Evolutionary conservation across 1,140 invertebrate genomes (phyloP).

Genomic region (Stegodyphus dumicola): DNA sequence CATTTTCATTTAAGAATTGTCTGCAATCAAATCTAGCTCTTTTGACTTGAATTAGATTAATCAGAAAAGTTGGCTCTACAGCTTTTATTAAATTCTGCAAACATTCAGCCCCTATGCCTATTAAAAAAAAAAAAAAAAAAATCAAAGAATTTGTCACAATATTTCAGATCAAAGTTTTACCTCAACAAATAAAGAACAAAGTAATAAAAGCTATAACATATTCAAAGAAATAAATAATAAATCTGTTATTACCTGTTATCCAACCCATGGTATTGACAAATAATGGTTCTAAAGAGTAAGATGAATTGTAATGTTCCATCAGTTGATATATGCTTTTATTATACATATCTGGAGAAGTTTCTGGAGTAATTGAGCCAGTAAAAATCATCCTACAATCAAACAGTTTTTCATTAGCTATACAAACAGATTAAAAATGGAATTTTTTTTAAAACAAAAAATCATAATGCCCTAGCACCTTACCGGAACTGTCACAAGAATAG

Average conservation of each 20-base stretch:
- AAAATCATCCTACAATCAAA: conserved; percentile 63
- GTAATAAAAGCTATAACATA: no score
- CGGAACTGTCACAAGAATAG: no score
- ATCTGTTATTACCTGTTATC: conserved; percentile 65
- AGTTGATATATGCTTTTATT: conserved; percentile 65
- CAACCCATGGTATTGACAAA: conserved; percentile 71
- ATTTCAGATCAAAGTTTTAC: no score
- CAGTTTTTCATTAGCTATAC: no score
- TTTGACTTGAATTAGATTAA: neutral
- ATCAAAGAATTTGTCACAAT: no score
- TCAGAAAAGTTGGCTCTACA: neutral
- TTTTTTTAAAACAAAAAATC: no score
- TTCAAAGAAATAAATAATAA: neutral
- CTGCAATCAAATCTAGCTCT: neutral
- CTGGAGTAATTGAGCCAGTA: conserved; percentile 65
- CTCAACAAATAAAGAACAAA: no score
- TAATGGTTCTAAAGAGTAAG: conserved; percentile 64
- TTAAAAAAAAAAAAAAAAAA: no score
- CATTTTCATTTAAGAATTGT: neutral
- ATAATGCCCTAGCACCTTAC: no score
- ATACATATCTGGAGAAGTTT: conserved; percentile 65
- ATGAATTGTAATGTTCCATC: conserved; percentile 61
- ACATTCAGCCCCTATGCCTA: neutral
- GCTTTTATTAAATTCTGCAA: neutral
- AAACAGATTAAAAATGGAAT: no score